These are phyloP conservation scores for Parasteatoda tepidariorum DNA, from an alignment of 1,140 invertebrate species.

Conservation along the genomic window DNA sequence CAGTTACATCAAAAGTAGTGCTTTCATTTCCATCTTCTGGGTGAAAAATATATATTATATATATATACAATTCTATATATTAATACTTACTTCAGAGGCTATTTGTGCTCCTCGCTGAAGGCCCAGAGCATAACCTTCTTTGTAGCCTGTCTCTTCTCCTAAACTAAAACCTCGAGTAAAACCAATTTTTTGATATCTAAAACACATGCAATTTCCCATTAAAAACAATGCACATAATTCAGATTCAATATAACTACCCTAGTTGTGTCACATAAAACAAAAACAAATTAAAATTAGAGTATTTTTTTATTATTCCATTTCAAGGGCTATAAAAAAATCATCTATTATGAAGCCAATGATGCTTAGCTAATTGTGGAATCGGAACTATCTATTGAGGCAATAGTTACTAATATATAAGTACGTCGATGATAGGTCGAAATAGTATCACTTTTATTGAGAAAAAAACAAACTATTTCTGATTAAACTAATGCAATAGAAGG, in stretches of 20 bases:
- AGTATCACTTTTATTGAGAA: no score
- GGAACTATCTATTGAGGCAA: neutral
- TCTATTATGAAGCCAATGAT: neutral
- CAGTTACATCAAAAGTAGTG: no score
- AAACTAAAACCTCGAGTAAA: slow-evolving; percentile 65
- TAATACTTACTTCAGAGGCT: slow-evolving; percentile 63
- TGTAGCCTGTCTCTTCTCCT: slow-evolving; percentile 65
- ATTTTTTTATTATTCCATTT: neutral
- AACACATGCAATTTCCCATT: neutral
- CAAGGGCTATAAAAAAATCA: neutral
- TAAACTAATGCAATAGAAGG: no score
- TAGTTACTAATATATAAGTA: no score
- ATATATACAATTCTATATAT: no score
- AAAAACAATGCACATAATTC: neutral
- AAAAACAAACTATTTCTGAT: no score
- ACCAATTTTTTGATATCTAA: slow-evolving; percentile 63
- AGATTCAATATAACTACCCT: neutral
- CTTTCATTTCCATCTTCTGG: no score
- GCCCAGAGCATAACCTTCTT: slow-evolving; percentile 64
- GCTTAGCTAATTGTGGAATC: neutral
- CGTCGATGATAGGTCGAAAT: no score
- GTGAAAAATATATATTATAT: no score
- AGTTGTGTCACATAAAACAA: neutral
- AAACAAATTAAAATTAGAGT: neutral
- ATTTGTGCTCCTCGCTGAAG: slow-evolving; percentile 64